Base-by-base conservation (phyloP, 2,888 invertebrate genomes). In the Epirrita christyi region DNA sequence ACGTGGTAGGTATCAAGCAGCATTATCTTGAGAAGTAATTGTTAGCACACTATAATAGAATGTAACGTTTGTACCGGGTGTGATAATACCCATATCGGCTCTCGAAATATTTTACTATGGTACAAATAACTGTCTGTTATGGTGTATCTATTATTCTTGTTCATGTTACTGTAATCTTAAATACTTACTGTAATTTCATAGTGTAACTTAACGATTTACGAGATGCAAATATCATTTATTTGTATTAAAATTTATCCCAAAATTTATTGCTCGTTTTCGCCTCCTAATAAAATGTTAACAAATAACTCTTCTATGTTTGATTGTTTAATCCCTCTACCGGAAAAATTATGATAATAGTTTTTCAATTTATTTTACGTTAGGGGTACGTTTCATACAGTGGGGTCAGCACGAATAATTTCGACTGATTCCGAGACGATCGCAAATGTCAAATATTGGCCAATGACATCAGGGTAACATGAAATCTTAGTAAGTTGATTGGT, bases 221-320 rank as follows among this genome's bases (percentile, higher is more conserved):
- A 84, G 81, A 83, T 88, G 85, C 86, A 88, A 85, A 84, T 83
- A 81, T 76, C 79, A 85, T 90, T 90, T 78, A 85, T 90, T 91
- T 91, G 88, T 92, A 92, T 86, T 85, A 78, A 87, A 85, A 83
- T 78, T 81, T 88, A 89, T 88, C 85, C 90, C 83, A 76, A 89
- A 86, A 88, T 85, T 88, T 88, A 88, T 89, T 89, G 90, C 90
- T 91, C 91, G 90, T 92, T 92, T 87, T 92, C 88, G 92, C 92
- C 92, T 92, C 89, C 89, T 89, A 92, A 92, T 92, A 92, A 92
- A 92, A 92, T 91, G 92, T 92, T 92, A 88, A 88, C 88, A 86
- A 90, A 86, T 87, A 83, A 72, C 75, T 71, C 70, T 69, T 67
- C 44, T 36, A 67, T 60, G 78, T 85, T 85, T 83, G 59, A 78